Evolutionary conservation across 1,140 invertebrate genomes (phyloP), one percentile per base, ranked within the genome.

Genomic region (Rhagoletis pomonella): DNA sequence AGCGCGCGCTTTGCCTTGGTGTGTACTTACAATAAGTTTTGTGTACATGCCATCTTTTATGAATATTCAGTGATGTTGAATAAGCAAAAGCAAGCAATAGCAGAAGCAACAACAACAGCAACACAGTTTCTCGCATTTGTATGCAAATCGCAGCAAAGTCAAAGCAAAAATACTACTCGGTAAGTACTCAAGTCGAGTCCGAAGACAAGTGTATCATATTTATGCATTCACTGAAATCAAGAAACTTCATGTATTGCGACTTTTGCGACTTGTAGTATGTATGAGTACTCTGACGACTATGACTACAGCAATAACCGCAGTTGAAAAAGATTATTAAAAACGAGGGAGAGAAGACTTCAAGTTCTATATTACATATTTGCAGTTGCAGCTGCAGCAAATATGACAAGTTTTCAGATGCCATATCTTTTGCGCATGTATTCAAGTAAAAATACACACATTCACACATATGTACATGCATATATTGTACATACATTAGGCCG

Each of bases 61-160:
- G 73, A 81, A 81, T 81, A 81, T 81, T 81, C 73, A 81, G n/a
- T 58, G 73, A 81, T 81, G 73, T 50, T 81, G 73, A 55, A 81
- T 29, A 58, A 19, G 47, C 73, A 58, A 81, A n/a, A 17, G 4
- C 12, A 62, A 9, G 73, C 47, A 81, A 47, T 55, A 29, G 47
- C 47, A 67, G 17, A 7, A 19, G 9, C 5, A 7, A 42, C 39
- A 55, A 81, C 73, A 81, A 55, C 44, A 9, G n/a, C 14, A 81
- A 81, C 47, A 77, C 44, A 77, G 10, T 14, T 50, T 77, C 3
- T 69, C 39, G 67, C 39, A 44, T 44, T 73, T 73, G 39, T 73
- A 73, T 73, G 67, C 67, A 73, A 73, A 73, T 73, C 14, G 39
- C 67, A 39, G 14, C 29, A 29, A n/a, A n/a, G 67, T 73, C 50